Conservation (phyloP, 2,888 invertebrate species). For the Acrobasis repandana region DNA sequence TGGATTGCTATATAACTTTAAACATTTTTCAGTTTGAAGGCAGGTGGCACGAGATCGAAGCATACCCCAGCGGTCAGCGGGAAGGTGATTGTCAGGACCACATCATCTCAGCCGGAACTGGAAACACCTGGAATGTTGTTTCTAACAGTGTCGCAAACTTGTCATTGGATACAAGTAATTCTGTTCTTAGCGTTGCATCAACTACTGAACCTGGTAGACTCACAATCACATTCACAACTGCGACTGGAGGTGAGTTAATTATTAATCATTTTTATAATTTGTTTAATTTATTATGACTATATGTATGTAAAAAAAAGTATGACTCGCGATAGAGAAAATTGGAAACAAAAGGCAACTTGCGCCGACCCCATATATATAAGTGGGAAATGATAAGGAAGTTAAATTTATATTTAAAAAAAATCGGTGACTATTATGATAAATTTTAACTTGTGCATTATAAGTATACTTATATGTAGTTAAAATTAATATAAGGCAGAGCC, state of each 20-base stretch:
- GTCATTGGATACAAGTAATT: neutral
- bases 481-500: too few relatives aligned
- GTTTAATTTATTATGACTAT: neutral
- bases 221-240: neutral
- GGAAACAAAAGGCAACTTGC: too few relatives aligned
- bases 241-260: constrained; percentile 1
- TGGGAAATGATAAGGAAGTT: too few relatives aligned
- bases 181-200: neutral
- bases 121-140: constrained; percentile 30
- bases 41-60: constrained; percentile 41
- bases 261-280: neutral
- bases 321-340: too few relatives aligned
- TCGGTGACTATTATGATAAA: too few relatives aligned
- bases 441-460: too few relatives aligned
- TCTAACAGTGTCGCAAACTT: constrained; percentile 4
- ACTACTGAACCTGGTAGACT: constrained; percentile 3
- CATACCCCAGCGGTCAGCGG: constrained; percentile 41
- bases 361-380: too few relatives aligned
- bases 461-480: too few relatives aligned
- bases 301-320: too few relatives aligned
- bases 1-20: too few relatives aligned
- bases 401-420: too few relatives aligned
- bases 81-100: constrained; percentile 43
- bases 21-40: constrained; percentile 37
- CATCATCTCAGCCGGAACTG: constrained; percentile 29